Conservation (phyloP, 2,113 vertebrate genomes). For the Malaclemys terrapin region DNA sequence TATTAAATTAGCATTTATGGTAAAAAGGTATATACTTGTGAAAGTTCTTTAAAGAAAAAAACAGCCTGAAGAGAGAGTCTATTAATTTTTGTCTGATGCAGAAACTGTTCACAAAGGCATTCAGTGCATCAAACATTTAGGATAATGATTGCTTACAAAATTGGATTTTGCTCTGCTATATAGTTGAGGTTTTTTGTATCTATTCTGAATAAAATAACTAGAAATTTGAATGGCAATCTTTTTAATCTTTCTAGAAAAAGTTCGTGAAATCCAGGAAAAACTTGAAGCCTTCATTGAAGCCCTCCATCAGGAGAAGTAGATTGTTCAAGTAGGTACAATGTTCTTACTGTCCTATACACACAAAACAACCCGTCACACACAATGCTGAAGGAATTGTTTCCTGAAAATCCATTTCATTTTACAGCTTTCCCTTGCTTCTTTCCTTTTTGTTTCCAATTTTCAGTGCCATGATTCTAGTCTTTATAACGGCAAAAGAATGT, state of each 20-base stretch:
- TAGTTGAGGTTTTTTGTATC: neutral
- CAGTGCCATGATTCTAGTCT: neutral
- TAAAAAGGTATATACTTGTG: neutral
- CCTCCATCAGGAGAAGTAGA: constrained; percentile 97
- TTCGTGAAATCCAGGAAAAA: constrained; percentile 99
- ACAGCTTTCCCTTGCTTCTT: neutral
- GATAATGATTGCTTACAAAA: neutral
- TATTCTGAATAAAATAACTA: neutral
- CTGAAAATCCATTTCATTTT: neutral
- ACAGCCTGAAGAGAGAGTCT: neutral
- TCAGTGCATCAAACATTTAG: neutral
- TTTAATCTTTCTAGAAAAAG: constrained; percentile 89
- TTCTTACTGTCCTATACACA: neutral
- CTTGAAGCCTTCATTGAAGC: constrained; percentile 99
- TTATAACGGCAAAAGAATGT: neutral
- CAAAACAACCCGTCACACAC: neutral
- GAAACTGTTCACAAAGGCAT: neutral
- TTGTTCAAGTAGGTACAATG: constrained; percentile 54
- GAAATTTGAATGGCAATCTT: neutral
- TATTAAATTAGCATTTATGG: neutral
- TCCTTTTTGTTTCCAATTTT: neutral
- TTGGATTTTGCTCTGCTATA: neutral
- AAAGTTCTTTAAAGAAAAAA: neutral
- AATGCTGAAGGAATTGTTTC: neutral
- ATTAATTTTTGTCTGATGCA: neutral